Evolutionary conservation across 2,888 invertebrate species (phyloP).

Genomic region (Himalopsyche tibetana): DNA sequence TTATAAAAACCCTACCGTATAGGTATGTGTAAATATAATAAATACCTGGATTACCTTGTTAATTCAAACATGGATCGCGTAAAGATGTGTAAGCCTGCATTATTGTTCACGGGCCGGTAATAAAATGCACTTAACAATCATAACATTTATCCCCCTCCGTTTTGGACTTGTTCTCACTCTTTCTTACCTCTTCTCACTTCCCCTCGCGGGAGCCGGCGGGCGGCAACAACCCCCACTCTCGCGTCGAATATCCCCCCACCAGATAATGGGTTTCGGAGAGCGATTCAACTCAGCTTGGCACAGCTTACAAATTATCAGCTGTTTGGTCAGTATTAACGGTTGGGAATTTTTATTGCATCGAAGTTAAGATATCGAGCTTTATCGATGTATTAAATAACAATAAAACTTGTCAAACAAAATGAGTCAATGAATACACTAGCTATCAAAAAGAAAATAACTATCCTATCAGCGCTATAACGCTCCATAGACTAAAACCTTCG

Average conservation of each 20-base stretch:
- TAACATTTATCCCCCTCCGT: conserved; percentile 58
- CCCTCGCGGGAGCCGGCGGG: conserved; percentile 44
- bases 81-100: conserved; percentile 11
- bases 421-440: neutral
- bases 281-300: conserved; percentile 52
- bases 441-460: no score
- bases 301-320: conserved; percentile 52
- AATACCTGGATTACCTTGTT: no score
- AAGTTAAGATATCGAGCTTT: conserved; percentile 33
- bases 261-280: conserved; percentile 32
- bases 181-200: conserved; percentile 51
- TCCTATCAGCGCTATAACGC: no score
- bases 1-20: no score
- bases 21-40: no score
- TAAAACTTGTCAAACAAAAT: conserved; percentile 30
- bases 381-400: conserved; percentile 11
- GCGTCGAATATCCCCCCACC: conserved; percentile 49
- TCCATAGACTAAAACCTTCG: no score
- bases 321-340: conserved; percentile 12
- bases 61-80: no score
- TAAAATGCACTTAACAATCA: conserved; percentile 61
- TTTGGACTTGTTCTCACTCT: conserved; percentile 22
- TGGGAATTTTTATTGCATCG: conserved; percentile 6
- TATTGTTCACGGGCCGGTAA: conserved; percentile 31
- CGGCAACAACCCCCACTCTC: conserved; percentile 47